Evolutionary conservation across 2,888 invertebrate genomes (phyloP).

Genomic region (Oscheius sp.): DNA sequence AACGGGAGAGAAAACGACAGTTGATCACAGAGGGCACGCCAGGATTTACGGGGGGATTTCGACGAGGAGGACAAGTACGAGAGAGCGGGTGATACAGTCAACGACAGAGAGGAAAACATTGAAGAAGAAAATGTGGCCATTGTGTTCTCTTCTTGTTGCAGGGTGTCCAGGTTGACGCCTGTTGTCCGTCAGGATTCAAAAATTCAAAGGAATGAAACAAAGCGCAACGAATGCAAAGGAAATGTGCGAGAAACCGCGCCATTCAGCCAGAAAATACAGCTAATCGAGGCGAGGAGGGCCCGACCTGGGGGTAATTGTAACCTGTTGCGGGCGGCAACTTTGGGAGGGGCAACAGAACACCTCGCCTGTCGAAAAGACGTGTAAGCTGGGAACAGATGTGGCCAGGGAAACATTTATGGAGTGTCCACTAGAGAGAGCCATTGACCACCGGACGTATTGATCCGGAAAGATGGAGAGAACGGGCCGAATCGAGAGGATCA

Average conservation of each 20-base stretch:
- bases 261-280: conserved; percentile 7
- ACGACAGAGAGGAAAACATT: conserved; percentile 20
- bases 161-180: background rate
- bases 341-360: background rate
- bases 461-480: conserved; percentile 24
- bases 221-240: background rate
- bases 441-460: conserved; percentile 34
- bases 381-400: conserved; percentile 15
- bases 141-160: background rate
- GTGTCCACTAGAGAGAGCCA: conserved; percentile 31
- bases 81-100: conserved; percentile 4
- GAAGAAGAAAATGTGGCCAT: conserved; percentile 6
- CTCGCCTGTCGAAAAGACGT: background rate
- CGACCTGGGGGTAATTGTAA: background rate
- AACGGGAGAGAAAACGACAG: background rate
- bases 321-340: background rate
- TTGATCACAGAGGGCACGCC: too few relatives aligned
- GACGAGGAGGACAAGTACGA: background rate
- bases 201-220: conserved; percentile 1
- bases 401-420: conserved; percentile 32
- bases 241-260: background rate
- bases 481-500: conserved; percentile 26
- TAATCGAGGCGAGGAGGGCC: background rate
- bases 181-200: background rate
- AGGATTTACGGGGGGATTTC: too few relatives aligned